These are phyloP conservation scores for Brevipalpus yothersi DNA, from an alignment of 1,140 invertebrate genomes.

Conservation along the genomic window DNA sequence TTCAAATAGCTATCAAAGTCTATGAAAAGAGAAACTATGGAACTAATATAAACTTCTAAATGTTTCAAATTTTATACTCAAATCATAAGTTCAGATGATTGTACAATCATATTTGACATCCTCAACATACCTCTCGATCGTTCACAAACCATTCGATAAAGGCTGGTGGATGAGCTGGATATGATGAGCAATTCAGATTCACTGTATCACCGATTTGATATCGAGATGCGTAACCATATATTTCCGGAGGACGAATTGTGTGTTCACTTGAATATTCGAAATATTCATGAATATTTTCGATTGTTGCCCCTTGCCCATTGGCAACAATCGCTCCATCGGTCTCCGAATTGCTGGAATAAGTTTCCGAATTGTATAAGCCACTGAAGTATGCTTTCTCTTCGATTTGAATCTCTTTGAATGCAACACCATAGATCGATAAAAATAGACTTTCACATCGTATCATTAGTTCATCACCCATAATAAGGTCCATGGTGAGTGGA, in stretches of 20 bases:
- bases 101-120: not conserved
- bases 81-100: not conserved
- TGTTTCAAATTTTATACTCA: no score
- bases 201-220: slow-evolving; percentile 42
- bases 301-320: no score
- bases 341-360: not conserved
- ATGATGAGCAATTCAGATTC: slow-evolving; percentile 42
- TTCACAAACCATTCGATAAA: slow-evolving; percentile 14
- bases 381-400: not conserved
- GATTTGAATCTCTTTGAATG: slow-evolving; percentile 1
- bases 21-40: no score
- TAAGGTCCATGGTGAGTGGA: not conserved
- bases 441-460: not conserved
- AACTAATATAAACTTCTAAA: no score
- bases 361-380: no score
- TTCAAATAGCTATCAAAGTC: no score
- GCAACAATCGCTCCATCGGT: not conserved
- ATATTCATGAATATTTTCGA: not conserved
- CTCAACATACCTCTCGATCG: slow-evolving; percentile 12
- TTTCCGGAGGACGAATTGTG: not conserved
- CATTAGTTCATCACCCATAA: not conserved
- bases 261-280: not conserved
- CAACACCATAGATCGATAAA: not conserved
- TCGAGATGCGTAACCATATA: not conserved
- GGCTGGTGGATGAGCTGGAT: slow-evolving; percentile 5